Percentiles rank a stretch among this genome's conserved stretches.
phyloP scores from a whole-genome alignment of 2,888 invertebrate genomes.

The Nephrotoma appendiculata region DNA sequence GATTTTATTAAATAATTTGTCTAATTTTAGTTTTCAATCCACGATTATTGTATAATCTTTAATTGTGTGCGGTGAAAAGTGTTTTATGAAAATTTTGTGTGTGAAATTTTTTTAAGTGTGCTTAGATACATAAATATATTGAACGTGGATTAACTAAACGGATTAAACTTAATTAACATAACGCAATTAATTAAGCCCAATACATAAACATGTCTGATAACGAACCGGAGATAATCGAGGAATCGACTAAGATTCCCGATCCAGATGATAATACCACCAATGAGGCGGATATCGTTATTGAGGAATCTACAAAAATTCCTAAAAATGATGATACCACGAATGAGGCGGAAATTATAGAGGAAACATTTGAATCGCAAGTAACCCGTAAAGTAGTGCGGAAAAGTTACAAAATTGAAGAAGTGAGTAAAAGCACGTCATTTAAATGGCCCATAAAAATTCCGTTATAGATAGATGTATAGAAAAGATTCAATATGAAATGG shows the following conservation, averaged over 20 bases:
- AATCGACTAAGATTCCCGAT: slow-evolving; percentile 15
- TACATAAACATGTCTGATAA: background rate
- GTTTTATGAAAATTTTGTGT: background rate
- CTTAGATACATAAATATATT: background rate
- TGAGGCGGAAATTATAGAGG: slow-evolving; percentile 24
- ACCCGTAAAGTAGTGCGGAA: slow-evolving; percentile 31
- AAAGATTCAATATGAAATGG: background rate
- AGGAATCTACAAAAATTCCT: background rate
- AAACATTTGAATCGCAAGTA: slow-evolving; percentile 25
- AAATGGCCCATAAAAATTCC: background rate
- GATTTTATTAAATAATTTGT: background rate
- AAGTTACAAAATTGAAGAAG: slow-evolving; percentile 17
- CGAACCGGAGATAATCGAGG: slow-evolving; percentile 25
- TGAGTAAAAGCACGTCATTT: slow-evolving; percentile 11
- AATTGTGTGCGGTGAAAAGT: background rate
- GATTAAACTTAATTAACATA: background rate
- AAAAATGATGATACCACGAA: background rate
- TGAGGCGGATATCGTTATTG: background rate
- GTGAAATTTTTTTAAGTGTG: background rate
- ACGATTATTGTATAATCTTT: background rate
- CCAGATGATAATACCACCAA: background rate
- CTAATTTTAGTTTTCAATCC: background rate
- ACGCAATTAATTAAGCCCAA: background rate
- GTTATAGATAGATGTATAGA: background rate
- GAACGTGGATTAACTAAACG: background rate